Conservation (phyloP, 2,797 vertebrate species). For the Setipinna tenuifilis region DNA sequence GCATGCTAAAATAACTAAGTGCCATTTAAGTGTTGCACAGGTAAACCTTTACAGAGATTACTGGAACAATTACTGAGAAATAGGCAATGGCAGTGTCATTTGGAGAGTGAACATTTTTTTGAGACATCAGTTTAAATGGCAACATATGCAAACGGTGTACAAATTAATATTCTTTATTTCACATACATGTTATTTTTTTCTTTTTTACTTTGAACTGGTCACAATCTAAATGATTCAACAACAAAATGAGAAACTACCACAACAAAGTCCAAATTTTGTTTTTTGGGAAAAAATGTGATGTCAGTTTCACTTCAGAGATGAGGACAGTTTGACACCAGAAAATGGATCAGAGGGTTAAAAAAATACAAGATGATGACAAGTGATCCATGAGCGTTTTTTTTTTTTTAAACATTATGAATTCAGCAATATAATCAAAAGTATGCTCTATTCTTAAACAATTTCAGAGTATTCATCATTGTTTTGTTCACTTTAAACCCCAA, state of each 20-base stretch:
- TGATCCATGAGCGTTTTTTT: conserved; percentile 63
- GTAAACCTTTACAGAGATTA: not conserved
- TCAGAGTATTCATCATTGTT: conserved; percentile 65
- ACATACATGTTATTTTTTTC: conserved; percentile 75
- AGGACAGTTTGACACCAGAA: conserved; percentile 50
- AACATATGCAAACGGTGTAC: conserved; percentile 54
- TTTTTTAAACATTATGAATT: conserved; percentile 57
- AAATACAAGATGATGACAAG: conserved; percentile 69
- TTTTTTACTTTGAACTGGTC: conserved; percentile 73
- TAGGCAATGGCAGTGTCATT: not conserved
- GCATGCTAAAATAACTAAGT: too few relatives aligned
- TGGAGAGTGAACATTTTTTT: not conserved
- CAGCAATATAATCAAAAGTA: conserved; percentile 56
- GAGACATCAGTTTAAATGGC: not conserved
- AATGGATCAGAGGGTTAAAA: conserved; percentile 66
- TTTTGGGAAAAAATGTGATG: conserved; percentile 65
- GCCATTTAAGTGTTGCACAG: too few relatives aligned
- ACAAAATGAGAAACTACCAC: conserved; percentile 87
- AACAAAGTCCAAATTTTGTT: conserved; percentile 76
- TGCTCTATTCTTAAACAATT: conserved; percentile 61
- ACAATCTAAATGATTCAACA: conserved; percentile 87
- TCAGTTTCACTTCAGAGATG: conserved; percentile 71
- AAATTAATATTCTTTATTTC: conserved; percentile 86
- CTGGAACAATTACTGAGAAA: not conserved
- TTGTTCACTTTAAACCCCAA: conserved; percentile 59